Evolutionary conservation across 2,113 vertebrate species (phyloP).

Genomic region (Etheostoma spectabile): DNA sequence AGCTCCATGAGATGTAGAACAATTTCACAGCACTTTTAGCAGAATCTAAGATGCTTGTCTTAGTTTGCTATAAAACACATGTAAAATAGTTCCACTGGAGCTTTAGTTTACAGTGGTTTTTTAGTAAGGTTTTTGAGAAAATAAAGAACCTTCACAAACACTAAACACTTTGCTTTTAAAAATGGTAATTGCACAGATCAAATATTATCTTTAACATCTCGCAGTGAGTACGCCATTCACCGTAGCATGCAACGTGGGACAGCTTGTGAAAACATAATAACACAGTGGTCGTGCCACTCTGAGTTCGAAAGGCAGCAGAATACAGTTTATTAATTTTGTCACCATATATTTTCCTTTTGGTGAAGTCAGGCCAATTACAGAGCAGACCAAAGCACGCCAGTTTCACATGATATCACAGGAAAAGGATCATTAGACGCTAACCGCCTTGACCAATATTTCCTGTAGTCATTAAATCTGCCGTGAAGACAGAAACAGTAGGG

Average conservation of each 20-base stretch:
- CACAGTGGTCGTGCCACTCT: slow-evolving; percentile 3
- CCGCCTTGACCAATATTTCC: slow-evolving; percentile 50
- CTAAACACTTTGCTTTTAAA: slow-evolving; percentile 12
- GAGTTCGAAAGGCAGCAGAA: slow-evolving; percentile 21
- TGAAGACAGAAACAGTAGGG: slow-evolving; percentile 21
- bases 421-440: slow-evolving; percentile 64
- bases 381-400: slow-evolving; percentile 33
- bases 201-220: slow-evolving; percentile 42
- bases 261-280: slow-evolving; percentile 31
- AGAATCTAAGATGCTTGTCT: background rate
- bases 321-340: slow-evolving; percentile 45
- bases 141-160: slow-evolving; percentile 24
- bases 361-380: slow-evolving; percentile 58
- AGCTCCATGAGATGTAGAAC: no score
- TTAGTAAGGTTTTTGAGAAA: slow-evolving; percentile 1
- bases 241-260: background rate
- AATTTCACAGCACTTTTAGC: background rate
- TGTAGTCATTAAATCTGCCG: slow-evolving; percentile 40
- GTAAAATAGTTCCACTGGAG: background rate
- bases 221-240: background rate
- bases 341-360: slow-evolving; percentile 44
- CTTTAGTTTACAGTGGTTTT: background rate
- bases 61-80: background rate
- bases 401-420: slow-evolving; percentile 65
- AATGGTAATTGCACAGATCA: background rate